Evolutionary conservation across 2,797 vertebrate genomes (phyloP).

Genomic region (Hoplostethus atlanticus): DNA sequence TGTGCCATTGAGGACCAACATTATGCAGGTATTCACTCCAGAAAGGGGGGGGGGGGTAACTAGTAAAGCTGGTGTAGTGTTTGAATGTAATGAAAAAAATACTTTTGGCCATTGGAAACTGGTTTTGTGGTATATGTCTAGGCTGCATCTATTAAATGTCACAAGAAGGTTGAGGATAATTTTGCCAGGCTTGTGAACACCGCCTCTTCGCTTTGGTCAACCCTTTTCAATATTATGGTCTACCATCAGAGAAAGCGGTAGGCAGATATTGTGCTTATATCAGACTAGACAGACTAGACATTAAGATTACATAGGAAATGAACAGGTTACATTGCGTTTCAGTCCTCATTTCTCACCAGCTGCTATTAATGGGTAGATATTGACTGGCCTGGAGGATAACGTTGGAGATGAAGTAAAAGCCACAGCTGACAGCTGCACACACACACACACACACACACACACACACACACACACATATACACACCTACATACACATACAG

Average conservation of each 20-base stretch:
- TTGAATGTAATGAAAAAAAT: no score
- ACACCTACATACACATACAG: no score
- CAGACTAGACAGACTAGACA: background rate
- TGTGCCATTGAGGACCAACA: no score
- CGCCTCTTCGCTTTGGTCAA: no score
- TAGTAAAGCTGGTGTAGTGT: no score
- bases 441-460: no score
- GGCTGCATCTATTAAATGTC: background rate
- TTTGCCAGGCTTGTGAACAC: constrained; percentile 14
- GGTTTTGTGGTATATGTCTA: background rate
- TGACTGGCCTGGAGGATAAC: background rate
- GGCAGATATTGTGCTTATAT: background rate
- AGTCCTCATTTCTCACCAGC: background rate
- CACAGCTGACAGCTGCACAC: no score
- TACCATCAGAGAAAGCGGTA: background rate
- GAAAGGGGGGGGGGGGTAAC: no score
- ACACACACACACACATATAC: no score
- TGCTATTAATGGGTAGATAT: background rate
- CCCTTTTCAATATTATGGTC: no score
- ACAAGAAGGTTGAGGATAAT: background rate
- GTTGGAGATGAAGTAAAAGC: background rate
- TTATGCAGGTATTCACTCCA: no score
- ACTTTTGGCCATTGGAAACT: background rate
- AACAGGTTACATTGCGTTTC: background rate
- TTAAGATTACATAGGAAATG: background rate